phyloP scores from a whole-genome alignment of 2,888 invertebrate species.

The Cephus nigrinus region DNA sequence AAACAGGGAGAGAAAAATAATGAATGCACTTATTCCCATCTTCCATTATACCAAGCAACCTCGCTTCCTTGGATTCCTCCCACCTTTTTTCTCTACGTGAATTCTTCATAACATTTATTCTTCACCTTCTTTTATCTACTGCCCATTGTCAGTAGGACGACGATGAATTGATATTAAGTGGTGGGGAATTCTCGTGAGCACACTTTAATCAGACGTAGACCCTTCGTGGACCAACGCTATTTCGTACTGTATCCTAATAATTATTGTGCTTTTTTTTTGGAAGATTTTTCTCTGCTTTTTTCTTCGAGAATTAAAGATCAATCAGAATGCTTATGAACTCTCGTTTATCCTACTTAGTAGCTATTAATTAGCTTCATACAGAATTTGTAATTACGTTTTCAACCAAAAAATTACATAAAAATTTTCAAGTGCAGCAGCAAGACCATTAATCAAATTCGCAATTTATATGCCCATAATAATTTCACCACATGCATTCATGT shows the following conservation, averaged over 20 bases:
- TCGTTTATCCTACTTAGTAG: background rate
- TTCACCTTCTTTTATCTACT: background rate
- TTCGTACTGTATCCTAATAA: background rate
- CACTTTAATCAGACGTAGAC: background rate
- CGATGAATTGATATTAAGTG: background rate
- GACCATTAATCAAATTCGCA: background rate
- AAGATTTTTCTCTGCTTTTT: background rate
- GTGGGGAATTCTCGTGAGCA: background rate
- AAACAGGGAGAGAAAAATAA: slow-evolving; percentile 2
- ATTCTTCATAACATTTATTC: background rate
- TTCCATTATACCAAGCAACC: background rate
- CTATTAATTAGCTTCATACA: background rate
- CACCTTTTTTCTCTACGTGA: background rate
- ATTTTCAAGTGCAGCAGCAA: background rate
- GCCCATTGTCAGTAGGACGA: background rate
- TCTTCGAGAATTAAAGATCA: background rate
- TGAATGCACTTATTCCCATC: slow-evolving; percentile 5
- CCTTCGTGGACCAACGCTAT: background rate
- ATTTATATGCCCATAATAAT: background rate
- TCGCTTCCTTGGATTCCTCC: background rate
- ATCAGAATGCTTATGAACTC: background rate
- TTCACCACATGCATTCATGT: background rate
- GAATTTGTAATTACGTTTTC: background rate
- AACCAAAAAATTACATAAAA: background rate
- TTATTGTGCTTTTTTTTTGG: background rate